Percentiles rank a stretch among this genome's conserved stretches.
Conservation (phyloP, 23 tunicate species). For the Ascidia mentula region DNA sequence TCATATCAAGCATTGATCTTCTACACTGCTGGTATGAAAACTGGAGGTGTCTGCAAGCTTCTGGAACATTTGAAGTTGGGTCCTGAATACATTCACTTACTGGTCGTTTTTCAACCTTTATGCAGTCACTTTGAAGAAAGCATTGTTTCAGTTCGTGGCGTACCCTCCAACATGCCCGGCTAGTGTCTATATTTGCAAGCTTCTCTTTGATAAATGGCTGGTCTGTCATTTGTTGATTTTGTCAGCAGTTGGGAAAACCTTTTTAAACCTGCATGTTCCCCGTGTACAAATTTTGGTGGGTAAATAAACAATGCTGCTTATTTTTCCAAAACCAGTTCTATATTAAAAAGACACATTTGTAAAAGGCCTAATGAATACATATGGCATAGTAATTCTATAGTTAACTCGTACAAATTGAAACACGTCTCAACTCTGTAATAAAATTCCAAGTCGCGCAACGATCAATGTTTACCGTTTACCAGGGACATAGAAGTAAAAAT, state of each 20-base stretch:
- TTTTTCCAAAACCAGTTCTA: background rate
- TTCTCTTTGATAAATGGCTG: background rate
- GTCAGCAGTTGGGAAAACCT: background rate
- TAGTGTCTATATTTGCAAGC: background rate
- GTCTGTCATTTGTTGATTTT: background rate
- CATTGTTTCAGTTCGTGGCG: slow-evolving; percentile 86
- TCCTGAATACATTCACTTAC: slow-evolving; percentile 60
- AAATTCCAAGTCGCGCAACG: too few relatives aligned
- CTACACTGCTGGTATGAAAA: slow-evolving; percentile 71
- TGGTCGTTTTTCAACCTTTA: slow-evolving; percentile 49
- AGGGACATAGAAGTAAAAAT: too few relatives aligned
- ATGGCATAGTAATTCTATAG: too few relatives aligned
- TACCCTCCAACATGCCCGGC: slow-evolving; percentile 69
- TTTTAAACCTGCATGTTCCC: background rate
- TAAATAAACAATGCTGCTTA: background rate
- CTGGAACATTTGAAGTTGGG: slow-evolving; percentile 44
- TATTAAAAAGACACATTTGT: too few relatives aligned
- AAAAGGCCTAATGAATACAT: too few relatives aligned
- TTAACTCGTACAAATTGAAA: too few relatives aligned
- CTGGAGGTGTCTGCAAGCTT: slow-evolving; percentile 42
- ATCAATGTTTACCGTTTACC: too few relatives aligned
- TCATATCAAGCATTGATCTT: slow-evolving; percentile 76
- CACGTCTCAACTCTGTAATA: too few relatives aligned
- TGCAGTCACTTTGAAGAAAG: slow-evolving; percentile 78
- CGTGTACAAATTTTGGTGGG: too few relatives aligned